These are phyloP conservation scores for Stegostoma tigrinum DNA, from an alignment of 2,113 vertebrate genomes.

Conservation along the genomic window DNA sequence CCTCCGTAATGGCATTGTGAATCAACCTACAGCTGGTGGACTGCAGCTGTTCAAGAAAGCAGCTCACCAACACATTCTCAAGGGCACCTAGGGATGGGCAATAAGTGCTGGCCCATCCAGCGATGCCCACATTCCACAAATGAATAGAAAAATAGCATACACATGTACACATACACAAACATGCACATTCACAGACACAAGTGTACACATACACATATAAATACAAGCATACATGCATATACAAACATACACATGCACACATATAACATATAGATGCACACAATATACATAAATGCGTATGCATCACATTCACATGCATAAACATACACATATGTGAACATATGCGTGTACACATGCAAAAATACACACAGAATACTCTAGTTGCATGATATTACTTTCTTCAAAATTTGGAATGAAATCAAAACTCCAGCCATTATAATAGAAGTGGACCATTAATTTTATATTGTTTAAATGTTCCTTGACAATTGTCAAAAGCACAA, in stretches of 20 bases:
- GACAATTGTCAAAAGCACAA: too few species aligned
- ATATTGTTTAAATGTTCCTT: background rate
- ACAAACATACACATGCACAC: background rate
- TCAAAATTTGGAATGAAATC: background rate
- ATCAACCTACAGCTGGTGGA: too few species aligned
- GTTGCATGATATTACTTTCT: background rate
- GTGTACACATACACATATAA: background rate
- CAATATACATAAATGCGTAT: background rate
- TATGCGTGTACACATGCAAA: background rate
- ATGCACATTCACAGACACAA: background rate
- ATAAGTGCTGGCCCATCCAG: too few species aligned
- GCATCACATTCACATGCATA: background rate
- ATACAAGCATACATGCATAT: background rate
- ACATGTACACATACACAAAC: background rate
- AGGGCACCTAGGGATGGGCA: too few species aligned
- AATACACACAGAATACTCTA: background rate
- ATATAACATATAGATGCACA: background rate
- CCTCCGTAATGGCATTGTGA: too few species aligned
- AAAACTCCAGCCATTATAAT: background rate
- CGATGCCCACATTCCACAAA: too few species aligned
- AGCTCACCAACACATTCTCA: too few species aligned
- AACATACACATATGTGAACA: background rate
- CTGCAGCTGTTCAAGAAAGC: too few species aligned
- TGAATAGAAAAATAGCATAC: background rate
- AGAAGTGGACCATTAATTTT: background rate